phyloP scores from a whole-genome alignment of 2,113 vertebrate genomes.

The Cyanoderma ruficeps region DNA sequence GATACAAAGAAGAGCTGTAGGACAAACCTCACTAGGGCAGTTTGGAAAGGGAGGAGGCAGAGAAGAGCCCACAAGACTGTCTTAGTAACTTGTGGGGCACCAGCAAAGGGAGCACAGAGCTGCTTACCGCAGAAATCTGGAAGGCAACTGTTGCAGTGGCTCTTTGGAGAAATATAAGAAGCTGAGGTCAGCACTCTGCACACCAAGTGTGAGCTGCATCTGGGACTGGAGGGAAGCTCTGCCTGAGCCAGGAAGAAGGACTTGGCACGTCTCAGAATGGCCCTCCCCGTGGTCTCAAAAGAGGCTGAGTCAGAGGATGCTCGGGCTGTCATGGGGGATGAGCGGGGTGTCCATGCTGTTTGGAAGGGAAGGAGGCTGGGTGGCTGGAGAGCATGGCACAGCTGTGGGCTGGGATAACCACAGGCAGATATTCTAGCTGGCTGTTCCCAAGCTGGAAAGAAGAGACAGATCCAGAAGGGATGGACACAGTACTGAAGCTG shows the following conservation, averaged over 20 bases:
- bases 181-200: constrained; percentile 28
- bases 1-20: background rate
- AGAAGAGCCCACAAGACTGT: background rate
- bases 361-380: background rate
- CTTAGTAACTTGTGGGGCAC: background rate
- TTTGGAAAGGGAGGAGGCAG: background rate
- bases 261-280: background rate
- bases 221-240: background rate
- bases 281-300: rapidly evolving
- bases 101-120: background rate
- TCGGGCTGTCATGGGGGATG: background rate
- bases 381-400: background rate
- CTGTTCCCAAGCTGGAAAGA: background rate
- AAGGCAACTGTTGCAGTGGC: background rate
- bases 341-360: rapidly evolving
- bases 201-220: background rate
- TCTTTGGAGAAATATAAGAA: background rate
- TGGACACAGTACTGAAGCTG: background rate
- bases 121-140: constrained; percentile 26
- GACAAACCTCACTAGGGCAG: background rate
- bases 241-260: background rate
- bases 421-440: background rate
- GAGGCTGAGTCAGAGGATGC: background rate
- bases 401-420: background rate
- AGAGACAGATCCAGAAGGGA: background rate